Evolutionary conservation across 1,140 invertebrate genomes (phyloP), one percentile per base, ranked within the genome.

Genomic region (Muscidifurax raptorellus): DNA sequence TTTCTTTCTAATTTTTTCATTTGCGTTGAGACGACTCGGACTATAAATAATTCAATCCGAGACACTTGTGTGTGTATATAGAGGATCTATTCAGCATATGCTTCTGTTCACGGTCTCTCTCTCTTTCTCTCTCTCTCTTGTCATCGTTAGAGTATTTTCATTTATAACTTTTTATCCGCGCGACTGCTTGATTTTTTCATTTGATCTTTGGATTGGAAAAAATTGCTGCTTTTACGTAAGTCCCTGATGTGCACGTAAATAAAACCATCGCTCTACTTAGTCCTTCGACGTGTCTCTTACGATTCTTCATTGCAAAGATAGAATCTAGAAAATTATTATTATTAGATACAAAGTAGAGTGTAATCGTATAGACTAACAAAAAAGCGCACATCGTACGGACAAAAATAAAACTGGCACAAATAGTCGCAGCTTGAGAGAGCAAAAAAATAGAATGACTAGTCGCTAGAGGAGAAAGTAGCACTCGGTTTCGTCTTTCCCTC

Each of bases 1-100:
- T 83, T 78, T 83, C 28, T 78, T 76, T 78, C 28, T 67, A 3
- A 78, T 78, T 83, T 83, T 78, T 78, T 83, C 27, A 71, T 78
- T 78, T 71, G 30, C 40, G 30, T 74, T 52, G 4, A 0, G 22
- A 47, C 12, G 64, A 77, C 13, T 64, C 30, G 30, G 0, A 7
- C 36, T 69, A 75, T 74, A 77, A 83, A 76, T 83, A 69, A 77
- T 66, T 64, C 25, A 72, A 30, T 81, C 28, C 13, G 64, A 28
- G 22, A 22, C 52, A 59, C 66, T 25, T 64, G 47, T 78, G n/a
- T 36, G 13, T 36, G 3, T 0, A 36, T 59, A 6, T n/a, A 15
- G 1, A 47, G 44, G 15, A 13, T 47, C 15, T 47, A 18, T 47
- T 47, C 44, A 47, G 13, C 15, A 47, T 47, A 10, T 47, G 15